Evolutionary conservation across 2,113 vertebrate species (phyloP).

Genomic region (Eurystomus gularis): DNA sequence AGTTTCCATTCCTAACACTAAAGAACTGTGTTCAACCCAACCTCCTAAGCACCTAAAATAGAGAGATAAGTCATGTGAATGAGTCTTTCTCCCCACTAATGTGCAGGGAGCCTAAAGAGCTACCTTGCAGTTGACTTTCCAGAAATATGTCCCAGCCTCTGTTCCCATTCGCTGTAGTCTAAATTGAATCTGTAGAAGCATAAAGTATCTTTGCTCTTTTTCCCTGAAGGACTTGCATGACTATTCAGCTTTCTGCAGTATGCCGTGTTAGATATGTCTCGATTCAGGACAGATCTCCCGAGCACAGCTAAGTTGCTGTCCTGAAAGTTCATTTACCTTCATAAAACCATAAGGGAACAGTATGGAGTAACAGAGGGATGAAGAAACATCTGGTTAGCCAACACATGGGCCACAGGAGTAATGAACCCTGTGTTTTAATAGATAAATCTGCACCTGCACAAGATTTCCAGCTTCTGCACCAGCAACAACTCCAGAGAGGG

Average conservation of each 20-base stretch:
- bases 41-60: background rate
- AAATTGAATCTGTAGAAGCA: background rate
- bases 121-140: background rate
- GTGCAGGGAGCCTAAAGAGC: background rate
- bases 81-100: background rate
- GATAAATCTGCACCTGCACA: constrained; percentile 48
- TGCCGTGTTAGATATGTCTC: background rate
- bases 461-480: constrained; percentile 53
- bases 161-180: background rate
- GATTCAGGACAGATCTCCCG: background rate
- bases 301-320: background rate
- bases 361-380: background rate
- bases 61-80: background rate
- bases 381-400: constrained; percentile 45
- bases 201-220: background rate
- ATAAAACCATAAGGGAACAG: constrained; percentile 5
- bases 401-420: background rate
- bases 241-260: background rate
- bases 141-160: background rate
- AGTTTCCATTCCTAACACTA: background rate
- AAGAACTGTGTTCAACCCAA: background rate
- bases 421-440: constrained; percentile 33
- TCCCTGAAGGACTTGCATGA: background rate
- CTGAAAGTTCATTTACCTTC: constrained; percentile 20
- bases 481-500: constrained; percentile 44